These are phyloP conservation scores for Tetheella fluctuosa DNA, from an alignment of 2,888 invertebrate genomes.

Conservation along the genomic window DNA sequence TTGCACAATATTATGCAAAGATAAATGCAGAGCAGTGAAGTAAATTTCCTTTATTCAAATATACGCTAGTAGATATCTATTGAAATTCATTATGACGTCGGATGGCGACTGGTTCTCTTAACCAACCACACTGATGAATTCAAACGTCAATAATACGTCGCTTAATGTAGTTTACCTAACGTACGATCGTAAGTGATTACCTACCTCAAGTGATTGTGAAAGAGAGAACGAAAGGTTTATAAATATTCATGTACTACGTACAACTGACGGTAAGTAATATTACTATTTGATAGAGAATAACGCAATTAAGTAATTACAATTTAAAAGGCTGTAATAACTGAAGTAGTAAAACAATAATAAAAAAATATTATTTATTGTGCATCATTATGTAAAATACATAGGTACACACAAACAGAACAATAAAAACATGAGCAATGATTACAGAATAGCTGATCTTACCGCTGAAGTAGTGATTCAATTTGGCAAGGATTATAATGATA, in stretches of 20 bases:
- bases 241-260: background rate
- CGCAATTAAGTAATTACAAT: background rate
- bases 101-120: background rate
- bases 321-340: background rate
- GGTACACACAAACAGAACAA: too few species aligned
- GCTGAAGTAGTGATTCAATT: background rate
- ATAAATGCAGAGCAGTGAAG: constrained; percentile 1
- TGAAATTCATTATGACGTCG: background rate
- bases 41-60: constrained; percentile 6
- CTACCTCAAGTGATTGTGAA: constrained; percentile 6
- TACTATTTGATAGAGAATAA: background rate
- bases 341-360: too few species aligned
- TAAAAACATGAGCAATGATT: too few species aligned
- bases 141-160: constrained; percentile 7
- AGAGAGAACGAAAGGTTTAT: background rate
- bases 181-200: background rate
- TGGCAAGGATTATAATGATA: background rate
- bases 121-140: constrained; percentile 4
- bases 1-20: constrained; percentile 7
- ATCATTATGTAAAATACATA: too few species aligned
- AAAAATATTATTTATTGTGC: too few species aligned
- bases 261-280: background rate
- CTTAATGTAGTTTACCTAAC: background rate
- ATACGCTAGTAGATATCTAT: constrained; percentile 8
- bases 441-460: too few species aligned